Base-by-base conservation (phyloP, 2,113 vertebrate species). In the Ammodytes dubius region DNA sequence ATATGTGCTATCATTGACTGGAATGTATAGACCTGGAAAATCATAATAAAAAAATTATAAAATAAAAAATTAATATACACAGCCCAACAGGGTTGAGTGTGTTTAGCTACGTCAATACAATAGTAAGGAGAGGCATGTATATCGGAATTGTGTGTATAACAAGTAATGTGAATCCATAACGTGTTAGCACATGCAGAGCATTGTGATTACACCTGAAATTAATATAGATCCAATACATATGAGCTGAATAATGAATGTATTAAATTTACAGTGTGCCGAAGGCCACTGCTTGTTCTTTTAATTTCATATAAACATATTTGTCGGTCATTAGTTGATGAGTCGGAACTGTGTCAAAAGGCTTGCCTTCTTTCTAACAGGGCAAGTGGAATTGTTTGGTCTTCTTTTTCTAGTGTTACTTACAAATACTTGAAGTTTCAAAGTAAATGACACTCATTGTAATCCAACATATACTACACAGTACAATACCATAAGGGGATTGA, bases 131-230 rank as follows among this genome's bases (percentile, higher is more conserved):
- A 80, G 45, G 58, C 27, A 70, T 71, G 59, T 11, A 49, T 11
- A 60, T 2, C 65, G 13, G 2, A 60, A 35, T 17, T 13, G 39
- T 49, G 19, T 74, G 45, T 75, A 27, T 27, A 53, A 63, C 69
- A 35, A 74, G 7, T 46, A 69, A 79, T 59, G 49, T 59, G 42
- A 65, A 80, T 88, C 72, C 47, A 77, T 83, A 76, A 14, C 58
- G 17, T 43, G 40, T 58, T 40, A 52, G n/a, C 45, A 74, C 15
- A 63, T 27, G 27, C 14, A 57, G 14, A 53, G 56, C 42, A 56
- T 39, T 71, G 46, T 43, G 15, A 74, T 65, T 6, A 57, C 49
- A 56, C 4, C 15, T 27, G 10, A 47, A 86, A 68, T 57, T 49
- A 74, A 40, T 27, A 69, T 42, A 45, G 6, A 40, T 59, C 9